Evolutionary conservation across 2,113 vertebrate species (phyloP), one percentile per base, ranked within the genome.

Genomic region (Thoracochromis brauschi): DNA sequence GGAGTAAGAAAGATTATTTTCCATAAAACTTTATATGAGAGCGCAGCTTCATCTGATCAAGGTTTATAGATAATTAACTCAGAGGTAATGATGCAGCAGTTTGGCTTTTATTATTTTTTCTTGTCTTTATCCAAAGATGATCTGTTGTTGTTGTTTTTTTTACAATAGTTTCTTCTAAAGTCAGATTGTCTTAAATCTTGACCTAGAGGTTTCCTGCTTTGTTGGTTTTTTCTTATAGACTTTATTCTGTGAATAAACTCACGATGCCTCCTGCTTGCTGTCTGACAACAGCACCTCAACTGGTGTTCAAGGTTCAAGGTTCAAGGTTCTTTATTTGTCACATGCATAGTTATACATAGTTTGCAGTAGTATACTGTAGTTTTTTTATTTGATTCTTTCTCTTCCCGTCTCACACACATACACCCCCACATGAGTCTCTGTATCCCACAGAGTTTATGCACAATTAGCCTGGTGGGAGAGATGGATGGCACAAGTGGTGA

Each of bases 381-480:
- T 82, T 82, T 58, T 60, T 54, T 87, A 26, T 82, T 24, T 24
- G n/a, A 38, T 17, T 68, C 58, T 38, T 35, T 49, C 60, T 53
- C 13, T 88, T 84, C 40, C 87, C 45, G 38, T 49, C 80, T 85
- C 63, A 55, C 82, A 73, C 80, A 60, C 73, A 82, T 2, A 24
- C 33, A 55, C 60, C 75, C n/a, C 85, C 85, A 85, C 33, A 60
- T 73, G 38, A 45, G 58, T 84, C 53, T 81, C 78, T 85, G 83
- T 88, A 81, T 90, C 94, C 91, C 78, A 85, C 94, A 85, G 83
- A 14, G 83, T 93, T 92, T 91, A 90, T 92, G 89, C 90, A 93
- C 93, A 95, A 95, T 95, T 94, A 95, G 92, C 91, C 94, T 91
- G 88, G 87, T 90, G 93, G 90, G 84, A 87, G 78, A 94, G 95